Percentiles rank a stretch among this genome's conserved stretches.
Conservation (phyloP, 2,888 invertebrate genomes). For the Sinotaia quadrata region DNA sequence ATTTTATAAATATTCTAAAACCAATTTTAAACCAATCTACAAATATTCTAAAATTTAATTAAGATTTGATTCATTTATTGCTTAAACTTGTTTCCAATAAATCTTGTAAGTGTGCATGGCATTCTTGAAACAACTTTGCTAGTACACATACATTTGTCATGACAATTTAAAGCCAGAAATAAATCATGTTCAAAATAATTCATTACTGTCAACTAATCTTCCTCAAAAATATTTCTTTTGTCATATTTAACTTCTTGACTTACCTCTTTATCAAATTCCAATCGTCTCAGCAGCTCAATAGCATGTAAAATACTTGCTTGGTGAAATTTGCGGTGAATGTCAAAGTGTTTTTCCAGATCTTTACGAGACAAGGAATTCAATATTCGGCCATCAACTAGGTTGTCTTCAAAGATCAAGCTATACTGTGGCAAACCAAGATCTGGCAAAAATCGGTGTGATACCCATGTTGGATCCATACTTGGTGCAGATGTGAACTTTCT, state of each 20-base stretch:
- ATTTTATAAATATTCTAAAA: too few species aligned
- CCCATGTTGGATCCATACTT: constrained; percentile 92
- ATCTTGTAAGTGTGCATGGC: too few species aligned
- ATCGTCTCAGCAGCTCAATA: constrained; percentile 90
- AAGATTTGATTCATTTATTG: too few species aligned
- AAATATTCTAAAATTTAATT: too few species aligned
- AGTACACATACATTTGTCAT: too few species aligned
- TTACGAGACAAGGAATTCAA: constrained; percentile 93
- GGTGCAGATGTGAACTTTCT: constrained; percentile 87
- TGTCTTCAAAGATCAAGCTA: constrained; percentile 88
- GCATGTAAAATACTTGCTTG: constrained; percentile 95
- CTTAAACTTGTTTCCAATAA: too few species aligned
- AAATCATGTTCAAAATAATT: too few species aligned
- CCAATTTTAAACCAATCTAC: too few species aligned
- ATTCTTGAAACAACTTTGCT: too few species aligned
- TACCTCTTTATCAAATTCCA: constrained; percentile 84
- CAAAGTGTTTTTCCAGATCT: constrained; percentile 93
- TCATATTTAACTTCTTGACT: not conserved
- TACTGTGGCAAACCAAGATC: constrained; percentile 93
- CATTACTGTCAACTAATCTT: too few species aligned
- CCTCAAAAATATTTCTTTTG: too few species aligned
- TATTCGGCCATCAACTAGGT: constrained; percentile 93
- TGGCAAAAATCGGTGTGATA: constrained; percentile 92
- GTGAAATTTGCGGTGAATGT: constrained; percentile 93
- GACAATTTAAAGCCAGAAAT: too few species aligned